phyloP scores from a whole-genome alignment of 2,888 invertebrate species.

The Antheraea yamamai region DNA sequence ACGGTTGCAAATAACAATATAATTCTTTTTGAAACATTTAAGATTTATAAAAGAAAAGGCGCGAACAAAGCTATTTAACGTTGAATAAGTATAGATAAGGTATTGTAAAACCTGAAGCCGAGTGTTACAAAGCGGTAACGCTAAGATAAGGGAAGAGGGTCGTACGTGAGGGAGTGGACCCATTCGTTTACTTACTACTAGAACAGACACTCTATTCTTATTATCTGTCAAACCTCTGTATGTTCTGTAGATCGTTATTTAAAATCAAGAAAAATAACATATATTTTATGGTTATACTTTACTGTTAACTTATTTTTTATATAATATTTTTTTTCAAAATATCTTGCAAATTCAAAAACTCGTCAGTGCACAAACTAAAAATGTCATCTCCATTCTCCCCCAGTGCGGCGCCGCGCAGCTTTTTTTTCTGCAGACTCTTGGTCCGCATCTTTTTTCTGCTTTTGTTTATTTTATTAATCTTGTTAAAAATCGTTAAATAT shows the following conservation, averaged over 20 bases:
- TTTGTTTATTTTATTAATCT: too few relatives aligned
- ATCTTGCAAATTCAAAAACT: too few relatives aligned
- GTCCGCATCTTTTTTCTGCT: too few relatives aligned
- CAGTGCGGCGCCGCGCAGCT: too few relatives aligned
- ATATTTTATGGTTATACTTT: too few relatives aligned
- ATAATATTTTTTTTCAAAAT: too few relatives aligned
- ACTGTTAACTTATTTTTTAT: too few relatives aligned
- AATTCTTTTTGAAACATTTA: neutral
- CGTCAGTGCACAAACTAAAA: too few relatives aligned
- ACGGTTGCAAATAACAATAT: neutral
- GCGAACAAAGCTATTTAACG: neutral
- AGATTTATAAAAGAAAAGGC: neutral
- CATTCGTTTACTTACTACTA: neutral
- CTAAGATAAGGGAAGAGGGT: slow-evolving; percentile 11
- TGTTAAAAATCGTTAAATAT: too few relatives aligned
- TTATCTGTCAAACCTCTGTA: neutral
- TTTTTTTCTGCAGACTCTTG: too few relatives aligned
- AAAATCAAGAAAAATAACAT: neutral
- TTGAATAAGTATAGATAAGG: slow-evolving; percentile 4
- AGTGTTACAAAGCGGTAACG: neutral
- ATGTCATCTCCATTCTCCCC: too few relatives aligned
- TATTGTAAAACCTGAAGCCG: neutral
- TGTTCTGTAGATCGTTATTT: neutral
- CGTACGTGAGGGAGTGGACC: neutral
- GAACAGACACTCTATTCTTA: neutral